Evolutionary conservation across 2,888 invertebrate species (phyloP), one percentile per base, ranked within the genome.

Genomic region (Chymomyza procnemis): DNA sequence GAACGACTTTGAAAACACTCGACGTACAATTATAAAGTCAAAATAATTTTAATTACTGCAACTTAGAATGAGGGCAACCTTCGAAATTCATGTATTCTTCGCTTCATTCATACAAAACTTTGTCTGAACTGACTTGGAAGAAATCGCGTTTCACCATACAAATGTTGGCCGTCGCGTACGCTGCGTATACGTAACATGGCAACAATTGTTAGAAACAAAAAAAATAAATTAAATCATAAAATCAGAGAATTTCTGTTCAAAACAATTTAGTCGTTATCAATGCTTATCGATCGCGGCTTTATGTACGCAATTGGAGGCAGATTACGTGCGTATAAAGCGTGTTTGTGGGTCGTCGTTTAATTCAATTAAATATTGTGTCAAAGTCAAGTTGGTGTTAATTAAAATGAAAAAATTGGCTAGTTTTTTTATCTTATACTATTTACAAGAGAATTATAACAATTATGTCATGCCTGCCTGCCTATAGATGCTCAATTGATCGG

Each of bases 311-410:
- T 54, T 18, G 9, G 19, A 4, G 22, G 66, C 57, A 65, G 76
- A 83, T 80, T 78, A 76, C 71, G 69, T 64, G 57, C 12, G 8
- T 61, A 70, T 66, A 55, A 68, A 60, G 22, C 50, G 56, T 73
- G 56, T 56, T 56, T 30, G 2, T 56, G 30, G 56, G 30, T 14
- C 30, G 16, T 56, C 79, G 84, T 86, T 81, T 76, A 75, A 76
- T 78, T 84, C 76, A 83, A 81, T 81, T 76, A 73, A 48, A 66
- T 64, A 73, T 64, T 56, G 69, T 54, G 67, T 18, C 30, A 67
- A 64, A 66, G 64, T 63, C 59, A 58, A 80, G 73, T 76, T 73
- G 64, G 69, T 55, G 63, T 78, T 85, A 80, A 80, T 80, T 78
- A 71, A 73, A 67, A 80, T 83, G 78, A 71, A 75, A 67, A 68